These are phyloP conservation scores for Triplophysa bombifrons DNA, from an alignment of 2,797 vertebrate species.

Conservation along the genomic window DNA sequence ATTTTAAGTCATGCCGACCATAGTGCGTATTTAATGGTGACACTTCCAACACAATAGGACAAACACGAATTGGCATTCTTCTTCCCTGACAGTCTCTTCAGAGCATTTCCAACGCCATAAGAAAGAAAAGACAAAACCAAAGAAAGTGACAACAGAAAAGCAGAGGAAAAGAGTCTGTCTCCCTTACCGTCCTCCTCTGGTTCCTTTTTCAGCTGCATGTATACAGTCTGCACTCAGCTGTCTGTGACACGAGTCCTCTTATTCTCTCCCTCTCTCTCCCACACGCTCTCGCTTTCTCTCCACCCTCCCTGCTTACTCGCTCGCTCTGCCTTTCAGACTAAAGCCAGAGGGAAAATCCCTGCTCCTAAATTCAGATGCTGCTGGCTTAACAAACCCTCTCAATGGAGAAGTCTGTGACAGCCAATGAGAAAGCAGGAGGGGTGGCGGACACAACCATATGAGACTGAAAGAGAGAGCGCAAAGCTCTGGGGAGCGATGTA, in stretches of 20 bases:
- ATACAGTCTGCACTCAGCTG: slow-evolving; percentile 69
- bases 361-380: slow-evolving; percentile 72
- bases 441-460: slow-evolving; percentile 43
- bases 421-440: slow-evolving; percentile 71
- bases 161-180: slow-evolving; percentile 12
- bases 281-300: slow-evolving; percentile 57
- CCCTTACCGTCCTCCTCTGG: slow-evolving; percentile 68
- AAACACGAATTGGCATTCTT: slow-evolving; percentile 40
- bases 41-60: slow-evolving; percentile 48
- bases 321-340: slow-evolving; percentile 70
- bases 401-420: slow-evolving; percentile 70
- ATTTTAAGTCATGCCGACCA: slow-evolving; percentile 13
- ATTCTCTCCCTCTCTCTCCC: slow-evolving; percentile 47
- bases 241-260: slow-evolving; percentile 60
- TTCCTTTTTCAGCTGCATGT: slow-evolving; percentile 68
- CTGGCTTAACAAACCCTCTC: slow-evolving; percentile 70
- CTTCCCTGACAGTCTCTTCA: slow-evolving; percentile 42
- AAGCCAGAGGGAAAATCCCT: slow-evolving; percentile 66
- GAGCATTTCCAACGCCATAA: slow-evolving; percentile 27
- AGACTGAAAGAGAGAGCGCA: slow-evolving; percentile 48
- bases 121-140: slow-evolving; percentile 8
- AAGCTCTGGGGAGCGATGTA: slow-evolving; percentile 49
- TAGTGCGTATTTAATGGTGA: background rate
- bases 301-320: slow-evolving; percentile 50
- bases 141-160: slow-evolving; percentile 4